Conservation (phyloP, 1,140 invertebrate genomes). For the Ips nitidus region DNA sequence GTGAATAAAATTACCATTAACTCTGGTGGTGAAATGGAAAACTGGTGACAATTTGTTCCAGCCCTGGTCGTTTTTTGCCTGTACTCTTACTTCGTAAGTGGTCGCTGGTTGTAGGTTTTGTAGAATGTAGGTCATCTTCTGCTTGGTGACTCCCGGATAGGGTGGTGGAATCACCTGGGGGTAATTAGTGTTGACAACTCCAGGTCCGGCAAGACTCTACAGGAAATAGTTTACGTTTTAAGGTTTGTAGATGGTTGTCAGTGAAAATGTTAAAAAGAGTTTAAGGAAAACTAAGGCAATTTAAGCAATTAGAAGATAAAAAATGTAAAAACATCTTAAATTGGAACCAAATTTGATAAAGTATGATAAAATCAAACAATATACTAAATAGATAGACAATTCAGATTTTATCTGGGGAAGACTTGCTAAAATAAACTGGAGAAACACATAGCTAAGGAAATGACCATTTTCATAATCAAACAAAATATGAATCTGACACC, state of each 20-base stretch:
- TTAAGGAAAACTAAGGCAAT: background rate
- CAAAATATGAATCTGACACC: too few species aligned
- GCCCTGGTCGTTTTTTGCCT: slow-evolving; percentile 57
- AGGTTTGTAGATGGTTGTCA: too few species aligned
- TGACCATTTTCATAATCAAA: too few species aligned
- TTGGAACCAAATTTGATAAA: too few species aligned
- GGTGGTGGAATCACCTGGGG: slow-evolving; percentile 38
- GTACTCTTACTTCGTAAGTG: slow-evolving; percentile 57
- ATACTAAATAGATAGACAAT: too few species aligned
- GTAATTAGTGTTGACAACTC: slow-evolving; percentile 38
- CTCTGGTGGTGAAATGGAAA: slow-evolving; percentile 54
- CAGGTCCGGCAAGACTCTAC: slow-evolving; percentile 45
- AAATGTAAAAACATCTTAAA: too few species aligned
- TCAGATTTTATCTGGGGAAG: too few species aligned
- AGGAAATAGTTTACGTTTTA: slow-evolving; percentile 6
- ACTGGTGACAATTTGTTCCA: slow-evolving; percentile 56
- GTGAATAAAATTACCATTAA: slow-evolving; percentile 46
- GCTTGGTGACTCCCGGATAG: slow-evolving; percentile 48
- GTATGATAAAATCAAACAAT: too few species aligned
- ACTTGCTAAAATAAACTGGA: too few species aligned
- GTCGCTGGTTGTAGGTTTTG: slow-evolving; percentile 50
- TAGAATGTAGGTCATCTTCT: slow-evolving; percentile 54
- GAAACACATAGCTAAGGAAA: too few species aligned
- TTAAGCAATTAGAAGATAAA: too few species aligned
- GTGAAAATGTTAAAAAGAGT: too few species aligned